These are phyloP conservation scores for Blera fallax DNA, from an alignment of 2,888 invertebrate species.

Conservation along the genomic window DNA sequence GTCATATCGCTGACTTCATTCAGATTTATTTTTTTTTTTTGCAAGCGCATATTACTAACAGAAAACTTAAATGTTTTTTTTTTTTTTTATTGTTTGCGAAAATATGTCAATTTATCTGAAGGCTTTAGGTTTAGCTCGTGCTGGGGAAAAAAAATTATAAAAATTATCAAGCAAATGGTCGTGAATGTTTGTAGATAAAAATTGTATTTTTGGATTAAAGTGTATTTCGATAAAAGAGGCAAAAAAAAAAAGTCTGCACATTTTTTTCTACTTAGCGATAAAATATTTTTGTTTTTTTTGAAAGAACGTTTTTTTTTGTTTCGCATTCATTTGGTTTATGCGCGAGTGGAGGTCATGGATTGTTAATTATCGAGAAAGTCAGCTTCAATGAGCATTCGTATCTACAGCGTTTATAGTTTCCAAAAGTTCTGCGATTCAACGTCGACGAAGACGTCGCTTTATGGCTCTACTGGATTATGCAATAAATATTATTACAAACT, in stretches of 20 bases:
- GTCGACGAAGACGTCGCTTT: too few species aligned
- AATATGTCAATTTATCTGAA: constrained; percentile 11
- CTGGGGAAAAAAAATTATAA: not conserved
- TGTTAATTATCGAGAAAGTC: constrained; percentile 19
- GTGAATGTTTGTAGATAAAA: constrained; percentile 22
- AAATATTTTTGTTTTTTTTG: constrained; percentile 1
- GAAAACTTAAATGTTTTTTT: not conserved
- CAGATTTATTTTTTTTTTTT: too few species aligned
- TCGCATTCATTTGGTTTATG: not conserved
- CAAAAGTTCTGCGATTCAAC: too few species aligned
- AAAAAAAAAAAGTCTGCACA: not conserved
- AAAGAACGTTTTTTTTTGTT: not conserved
- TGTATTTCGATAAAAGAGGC: constrained; percentile 14
- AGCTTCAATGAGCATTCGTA: not conserved
- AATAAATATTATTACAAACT: too few species aligned
- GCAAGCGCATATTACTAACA: not conserved
- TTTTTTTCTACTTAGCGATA: not conserved
- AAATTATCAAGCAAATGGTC: constrained; percentile 15
- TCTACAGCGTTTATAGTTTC: not conserved
- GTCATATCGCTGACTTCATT: constrained; percentile 22
- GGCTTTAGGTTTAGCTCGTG: constrained; percentile 13
- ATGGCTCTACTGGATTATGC: too few species aligned
- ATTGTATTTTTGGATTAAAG: constrained; percentile 9
- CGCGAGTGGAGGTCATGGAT: constrained; percentile 23
- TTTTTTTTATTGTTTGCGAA: not conserved